Conservation (phyloP, 2,797 vertebrate genomes). For the Paramormyrops hopkinsi region DNA sequence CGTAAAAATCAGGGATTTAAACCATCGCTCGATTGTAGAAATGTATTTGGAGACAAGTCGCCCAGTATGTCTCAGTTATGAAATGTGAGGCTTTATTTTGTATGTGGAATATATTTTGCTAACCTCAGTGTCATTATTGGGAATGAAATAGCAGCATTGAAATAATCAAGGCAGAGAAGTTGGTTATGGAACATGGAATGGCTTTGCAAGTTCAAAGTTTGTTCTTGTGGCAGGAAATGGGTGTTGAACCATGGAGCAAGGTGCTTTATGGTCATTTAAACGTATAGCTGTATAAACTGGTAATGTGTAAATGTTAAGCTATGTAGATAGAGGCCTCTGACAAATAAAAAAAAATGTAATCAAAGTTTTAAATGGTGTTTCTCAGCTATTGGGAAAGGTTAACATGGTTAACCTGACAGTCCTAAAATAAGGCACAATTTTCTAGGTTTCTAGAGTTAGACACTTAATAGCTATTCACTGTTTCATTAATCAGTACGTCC, state of each 20-base stretch:
- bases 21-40: conserved; percentile 43
- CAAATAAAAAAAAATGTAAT: conserved; percentile 31
- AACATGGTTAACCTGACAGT: neutral
- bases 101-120: conserved; percentile 18
- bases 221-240: neutral
- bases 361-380: conserved; percentile 46
- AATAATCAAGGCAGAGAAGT: conserved; percentile 7
- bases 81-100: conserved; percentile 18
- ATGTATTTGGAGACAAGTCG: conserved; percentile 13
- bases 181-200: neutral
- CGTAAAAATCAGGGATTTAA: conserved; percentile 49
- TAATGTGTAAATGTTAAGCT: conserved; percentile 17
- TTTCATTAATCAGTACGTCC: neutral
- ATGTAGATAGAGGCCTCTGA: conserved; percentile 13
- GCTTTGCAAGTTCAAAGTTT: neutral
- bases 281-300: conserved; percentile 9
- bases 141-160: conserved; percentile 17
- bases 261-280: neutral
- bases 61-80: conserved; percentile 13
- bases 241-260: neutral
- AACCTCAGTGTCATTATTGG: neutral
- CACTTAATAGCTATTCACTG: neutral
- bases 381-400: conserved; percentile 4
- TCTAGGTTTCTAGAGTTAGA: neutral
- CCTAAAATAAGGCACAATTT: neutral